A percentile compares a stretch with the other conserved stretches of the same genome.
Conservation (phyloP, 2,113 vertebrate species). For the Petroica traversi region DNA sequence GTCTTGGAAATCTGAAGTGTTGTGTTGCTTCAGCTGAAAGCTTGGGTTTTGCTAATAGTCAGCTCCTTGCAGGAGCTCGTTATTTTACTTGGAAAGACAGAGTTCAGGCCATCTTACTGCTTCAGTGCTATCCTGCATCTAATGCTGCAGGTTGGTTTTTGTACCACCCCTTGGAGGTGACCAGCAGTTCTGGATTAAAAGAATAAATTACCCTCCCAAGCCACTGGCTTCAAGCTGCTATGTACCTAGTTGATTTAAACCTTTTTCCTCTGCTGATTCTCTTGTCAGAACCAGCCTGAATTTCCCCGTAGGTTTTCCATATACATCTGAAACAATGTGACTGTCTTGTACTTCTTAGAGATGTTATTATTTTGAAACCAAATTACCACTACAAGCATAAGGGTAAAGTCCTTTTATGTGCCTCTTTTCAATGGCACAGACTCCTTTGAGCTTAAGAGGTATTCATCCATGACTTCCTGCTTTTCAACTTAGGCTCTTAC, state of each 20-base stretch:
- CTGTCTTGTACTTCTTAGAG: neutral
- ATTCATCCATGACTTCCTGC: neutral
- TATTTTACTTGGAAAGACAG: neutral
- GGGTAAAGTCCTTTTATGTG: neutral
- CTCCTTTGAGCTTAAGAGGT: neutral
- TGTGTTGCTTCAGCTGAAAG: neutral
- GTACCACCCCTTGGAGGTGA: neutral
- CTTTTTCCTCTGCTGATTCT: neutral
- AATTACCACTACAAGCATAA: neutral
- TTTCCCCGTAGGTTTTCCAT: neutral
- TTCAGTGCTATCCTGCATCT: neutral
- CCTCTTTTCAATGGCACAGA: neutral
- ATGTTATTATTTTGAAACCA: neutral
- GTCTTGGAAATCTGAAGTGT: neutral
- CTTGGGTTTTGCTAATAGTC: neutral
- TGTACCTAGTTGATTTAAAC: neutral
- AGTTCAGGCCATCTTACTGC: neutral
- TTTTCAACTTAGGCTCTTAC: neutral
- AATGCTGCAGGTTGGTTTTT: neutral
- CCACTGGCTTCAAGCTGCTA: neutral
- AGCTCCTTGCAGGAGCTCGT: neutral
- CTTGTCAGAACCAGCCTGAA: neutral
- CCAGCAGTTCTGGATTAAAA: neutral
- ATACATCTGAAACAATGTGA: neutral
- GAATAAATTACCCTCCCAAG: neutral